Conservation (phyloP, 2,797 vertebrate genomes). For the Manis pentadactyla region DNA sequence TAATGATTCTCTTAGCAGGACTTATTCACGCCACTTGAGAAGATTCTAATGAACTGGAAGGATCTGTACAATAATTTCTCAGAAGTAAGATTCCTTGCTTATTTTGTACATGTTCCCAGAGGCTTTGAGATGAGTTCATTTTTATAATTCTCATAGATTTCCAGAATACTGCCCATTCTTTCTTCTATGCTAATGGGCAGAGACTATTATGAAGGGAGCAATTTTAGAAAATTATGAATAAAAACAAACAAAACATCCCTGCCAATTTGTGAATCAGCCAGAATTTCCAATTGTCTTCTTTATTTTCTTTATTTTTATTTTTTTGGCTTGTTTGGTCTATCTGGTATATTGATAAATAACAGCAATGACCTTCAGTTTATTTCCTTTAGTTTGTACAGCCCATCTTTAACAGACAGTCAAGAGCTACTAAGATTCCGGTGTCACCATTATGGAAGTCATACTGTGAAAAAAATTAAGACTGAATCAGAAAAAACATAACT, state of each 20-base stretch:
- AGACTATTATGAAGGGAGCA: constrained; percentile 62
- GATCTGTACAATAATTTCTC: constrained; percentile 62
- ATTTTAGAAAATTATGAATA: constrained; percentile 70
- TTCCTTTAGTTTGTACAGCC: not conserved
- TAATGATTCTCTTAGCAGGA: not conserved
- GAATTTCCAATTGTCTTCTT: constrained; percentile 49
- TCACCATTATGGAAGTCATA: not conserved
- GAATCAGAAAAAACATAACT: not conserved
- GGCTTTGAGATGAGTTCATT: constrained; percentile 38
- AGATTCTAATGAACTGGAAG: constrained; percentile 13
- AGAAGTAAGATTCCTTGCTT: constrained; percentile 50
- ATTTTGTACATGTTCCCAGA: constrained; percentile 60
- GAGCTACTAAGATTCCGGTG: not conserved
- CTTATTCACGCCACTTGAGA: constrained; percentile 15
- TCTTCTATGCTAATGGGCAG: constrained; percentile 61
- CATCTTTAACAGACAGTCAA: constrained; percentile 9
- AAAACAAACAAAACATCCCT: constrained; percentile 63
- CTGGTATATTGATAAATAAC: not conserved
- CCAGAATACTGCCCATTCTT: constrained; percentile 47
- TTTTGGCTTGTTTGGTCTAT: constrained; percentile 24
- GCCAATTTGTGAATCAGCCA: constrained; percentile 60
- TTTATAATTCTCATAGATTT: constrained; percentile 71
- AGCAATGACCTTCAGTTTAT: not conserved
- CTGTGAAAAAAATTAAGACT: not conserved
- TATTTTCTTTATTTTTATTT: not conserved